Base-by-base conservation (phyloP, 2,113 vertebrate species). In the Rallus limicola region DNA sequence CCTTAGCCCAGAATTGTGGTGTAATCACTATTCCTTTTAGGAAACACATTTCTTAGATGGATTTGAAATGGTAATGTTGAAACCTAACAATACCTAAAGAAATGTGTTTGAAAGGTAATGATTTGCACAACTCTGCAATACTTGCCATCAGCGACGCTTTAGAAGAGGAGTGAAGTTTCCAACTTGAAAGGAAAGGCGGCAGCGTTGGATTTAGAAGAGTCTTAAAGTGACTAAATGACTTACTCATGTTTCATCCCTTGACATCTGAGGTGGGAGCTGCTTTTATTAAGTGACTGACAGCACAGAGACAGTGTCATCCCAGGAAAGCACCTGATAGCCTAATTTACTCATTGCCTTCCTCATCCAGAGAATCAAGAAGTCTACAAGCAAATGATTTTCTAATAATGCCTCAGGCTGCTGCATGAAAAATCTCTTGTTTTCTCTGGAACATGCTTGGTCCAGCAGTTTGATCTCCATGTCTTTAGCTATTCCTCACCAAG, bases 211-310 rank as follows among this genome's bases (percentile, higher is more conserved):
- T 97, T 90, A 92, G 65, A 89, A 93, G 52, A 0, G 0, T 91
- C 82, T 95, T 88, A 83, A 92, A 67, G 67, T 91, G 83, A 95
- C 80, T 87, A 78, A 91, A 92, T 71, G 52, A 94, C 82, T 94
- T 92, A 63, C 80, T 95, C 62, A 34, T 80, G 15, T 95, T 97
- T 96, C 87, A 78, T 55, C 56, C 77, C 29, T 64, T 96, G 90
- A 94, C 71, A 85, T 69, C 33, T 89, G 59, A 85, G 80, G 56
- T 92, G 36, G 68, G 59, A 92, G 31, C 60, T 89, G 74, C 38
- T 87, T 88, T 96, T 92, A 70, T 91, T 94, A 53, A 46, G 65
- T 94, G 95, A 88, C 82, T 96, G 96, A 96, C 92, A 83, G 81
- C 36, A 55, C 33, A 79, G 60, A 96, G 84, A 70, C 52, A 78